Evolutionary conservation across 2,797 vertebrate species (phyloP).

Genomic region (Tadarida brasiliensis): DNA sequence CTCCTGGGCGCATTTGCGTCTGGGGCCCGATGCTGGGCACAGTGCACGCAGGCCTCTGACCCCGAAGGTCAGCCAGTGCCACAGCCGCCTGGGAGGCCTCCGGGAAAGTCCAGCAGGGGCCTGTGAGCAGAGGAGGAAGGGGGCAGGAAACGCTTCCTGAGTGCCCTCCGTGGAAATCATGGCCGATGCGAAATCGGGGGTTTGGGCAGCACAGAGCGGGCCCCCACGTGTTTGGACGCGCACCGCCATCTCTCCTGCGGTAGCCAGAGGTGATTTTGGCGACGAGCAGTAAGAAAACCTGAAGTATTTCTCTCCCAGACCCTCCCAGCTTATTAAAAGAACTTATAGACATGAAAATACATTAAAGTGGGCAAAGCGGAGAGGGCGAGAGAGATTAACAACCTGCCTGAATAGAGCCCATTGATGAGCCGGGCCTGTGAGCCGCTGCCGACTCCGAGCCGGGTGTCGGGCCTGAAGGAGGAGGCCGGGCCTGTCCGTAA

Average conservation of each 20-base stretch:
- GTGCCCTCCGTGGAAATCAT: not conserved
- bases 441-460: conserved; percentile 33
- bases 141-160: not conserved
- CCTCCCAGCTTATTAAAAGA: conserved; percentile 84
- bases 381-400: conserved; percentile 77
- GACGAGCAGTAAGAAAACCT: conserved; percentile 75
- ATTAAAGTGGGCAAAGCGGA: conserved; percentile 81
- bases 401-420: conserved; percentile 72
- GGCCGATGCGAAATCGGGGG: not conserved
- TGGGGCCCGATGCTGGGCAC: not conserved
- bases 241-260: not conserved
- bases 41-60: not conserved
- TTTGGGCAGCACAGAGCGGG: not conserved
- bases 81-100: fast-evolving
- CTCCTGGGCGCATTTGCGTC: not conserved
- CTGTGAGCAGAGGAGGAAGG: fast-evolving
- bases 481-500: conserved; percentile 68
- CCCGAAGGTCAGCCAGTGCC: fast-evolving
- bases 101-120: not conserved
- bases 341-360: conserved; percentile 83
- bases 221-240: not conserved
- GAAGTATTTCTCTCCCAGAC: conserved; percentile 75
- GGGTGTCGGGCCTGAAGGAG: not conserved
- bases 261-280: conserved; percentile 68
- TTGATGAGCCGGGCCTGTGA: conserved; percentile 71